A percentile compares a stretch with the other conserved stretches of the same genome.
phyloP scores from a whole-genome alignment of 2,797 vertebrate species.

The Cygnus olor region DNA sequence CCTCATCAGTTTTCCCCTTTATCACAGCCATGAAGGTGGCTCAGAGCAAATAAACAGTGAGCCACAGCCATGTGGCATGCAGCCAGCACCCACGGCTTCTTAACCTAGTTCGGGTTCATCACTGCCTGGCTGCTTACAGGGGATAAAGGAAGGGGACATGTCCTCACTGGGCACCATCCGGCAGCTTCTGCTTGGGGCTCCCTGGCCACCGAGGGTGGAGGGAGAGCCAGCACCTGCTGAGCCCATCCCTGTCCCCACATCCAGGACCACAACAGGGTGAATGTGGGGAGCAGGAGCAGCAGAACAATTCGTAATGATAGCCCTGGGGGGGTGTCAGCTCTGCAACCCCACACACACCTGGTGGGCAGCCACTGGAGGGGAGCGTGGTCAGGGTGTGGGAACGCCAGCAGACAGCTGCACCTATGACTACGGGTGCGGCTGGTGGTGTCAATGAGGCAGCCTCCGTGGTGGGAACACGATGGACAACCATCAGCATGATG shows the following conservation, averaged over 20 bases:
- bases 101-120: not conserved
- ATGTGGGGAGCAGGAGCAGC: not conserved
- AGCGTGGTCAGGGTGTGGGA: not conserved
- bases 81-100: not conserved
- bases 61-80: fast-evolving
- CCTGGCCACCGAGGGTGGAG: not conserved
- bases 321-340: not conserved
- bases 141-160: not conserved
- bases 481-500: not conserved
- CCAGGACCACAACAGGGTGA: not conserved
- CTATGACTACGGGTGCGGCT: fast-evolving
- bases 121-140: fast-evolving
- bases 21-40: not conserved
- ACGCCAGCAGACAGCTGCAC: too few relatives aligned
- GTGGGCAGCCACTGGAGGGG: fast-evolving
- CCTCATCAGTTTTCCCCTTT: not conserved
- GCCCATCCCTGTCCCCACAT: too few relatives aligned
- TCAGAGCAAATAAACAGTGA: not conserved
- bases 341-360: not conserved
- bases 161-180: not conserved
- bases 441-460: not conserved
- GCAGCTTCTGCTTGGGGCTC: not conserved
- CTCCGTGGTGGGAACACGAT: fast-evolving
- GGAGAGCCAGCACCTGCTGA: not conserved
- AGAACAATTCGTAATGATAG: not conserved